Conservation (phyloP, 1,140 invertebrate species). For the Sitophilus oryzae region DNA sequence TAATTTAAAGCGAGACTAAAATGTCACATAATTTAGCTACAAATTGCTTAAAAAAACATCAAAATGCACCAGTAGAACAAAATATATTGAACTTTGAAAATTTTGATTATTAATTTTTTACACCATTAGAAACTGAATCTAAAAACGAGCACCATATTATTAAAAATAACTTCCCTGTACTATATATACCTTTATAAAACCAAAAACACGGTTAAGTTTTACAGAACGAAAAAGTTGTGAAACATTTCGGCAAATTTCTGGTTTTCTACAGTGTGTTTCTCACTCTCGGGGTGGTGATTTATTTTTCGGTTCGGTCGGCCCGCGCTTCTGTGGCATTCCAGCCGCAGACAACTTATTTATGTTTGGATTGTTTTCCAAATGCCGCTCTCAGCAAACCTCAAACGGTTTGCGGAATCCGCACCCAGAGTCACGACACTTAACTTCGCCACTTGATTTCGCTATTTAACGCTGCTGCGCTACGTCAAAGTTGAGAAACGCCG, state of each 20-base stretch:
- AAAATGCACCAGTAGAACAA: too few relatives aligned
- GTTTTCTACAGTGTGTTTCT: constrained; percentile 21
- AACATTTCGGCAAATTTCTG: constrained; percentile 19
- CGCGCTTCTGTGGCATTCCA: constrained; percentile 26
- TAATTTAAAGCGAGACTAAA: too few relatives aligned
- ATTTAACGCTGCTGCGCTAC: constrained; percentile 15
- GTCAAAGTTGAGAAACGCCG: background rate
- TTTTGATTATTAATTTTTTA: too few relatives aligned
- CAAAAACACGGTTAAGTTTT: too few relatives aligned
- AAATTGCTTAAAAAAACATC: too few relatives aligned
- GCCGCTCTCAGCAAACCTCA: constrained; percentile 38
- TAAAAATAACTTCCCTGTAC: too few relatives aligned
- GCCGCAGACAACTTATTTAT: constrained; percentile 46
- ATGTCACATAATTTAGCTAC: too few relatives aligned
- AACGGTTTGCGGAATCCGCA: constrained; percentile 42
- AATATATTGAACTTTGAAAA: too few relatives aligned
- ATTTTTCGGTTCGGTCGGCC: constrained; percentile 19
- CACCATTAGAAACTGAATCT: too few relatives aligned
- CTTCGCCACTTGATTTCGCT: constrained; percentile 26
- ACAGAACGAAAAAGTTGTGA: too few relatives aligned
- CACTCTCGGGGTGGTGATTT: constrained; percentile 18
- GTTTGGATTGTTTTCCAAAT: constrained; percentile 46
- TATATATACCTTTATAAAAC: too few relatives aligned
- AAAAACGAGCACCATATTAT: too few relatives aligned
- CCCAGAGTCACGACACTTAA: constrained; percentile 38